Evolutionary conservation across 2,113 vertebrate species (phyloP).

Genomic region (Turdus rufiventris): DNA sequence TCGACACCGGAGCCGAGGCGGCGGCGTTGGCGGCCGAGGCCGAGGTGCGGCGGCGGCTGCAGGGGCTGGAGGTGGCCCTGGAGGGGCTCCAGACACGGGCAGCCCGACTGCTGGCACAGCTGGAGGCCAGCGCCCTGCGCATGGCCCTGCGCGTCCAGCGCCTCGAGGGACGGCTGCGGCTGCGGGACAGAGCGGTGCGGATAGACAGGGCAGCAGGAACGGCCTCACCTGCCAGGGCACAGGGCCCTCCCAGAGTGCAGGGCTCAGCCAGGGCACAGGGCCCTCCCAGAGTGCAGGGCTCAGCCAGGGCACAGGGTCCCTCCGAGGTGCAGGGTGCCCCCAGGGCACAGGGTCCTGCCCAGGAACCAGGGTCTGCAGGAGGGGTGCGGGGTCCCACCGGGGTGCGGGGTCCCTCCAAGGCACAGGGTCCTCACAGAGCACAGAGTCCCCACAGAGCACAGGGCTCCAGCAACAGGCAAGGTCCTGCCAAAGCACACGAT

Average conservation of each 20-base stretch:
- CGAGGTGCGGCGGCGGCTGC: constrained; percentile 64
- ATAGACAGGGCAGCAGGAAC: background rate
- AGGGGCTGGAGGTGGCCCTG: constrained; percentile 72
- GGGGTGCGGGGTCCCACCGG: background rate
- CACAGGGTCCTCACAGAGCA: too few relatives aligned
- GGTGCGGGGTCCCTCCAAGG: background rate
- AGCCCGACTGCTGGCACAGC: constrained; percentile 84
- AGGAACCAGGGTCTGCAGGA: background rate
- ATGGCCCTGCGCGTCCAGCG: constrained; percentile 69
- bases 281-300: fast-evolving
- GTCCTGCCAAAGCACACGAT: fast-evolving
- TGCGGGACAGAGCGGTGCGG: fast-evolving
- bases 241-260: fast-evolving
- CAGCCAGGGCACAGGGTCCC: background rate
- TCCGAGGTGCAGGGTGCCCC: too few relatives aligned
- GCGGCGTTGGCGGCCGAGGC: constrained; percentile 46
- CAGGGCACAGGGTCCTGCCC: background rate
- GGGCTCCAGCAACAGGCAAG: fast-evolving
- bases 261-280: fast-evolving
- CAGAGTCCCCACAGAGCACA: fast-evolving
- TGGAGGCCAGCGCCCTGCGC: constrained; percentile 76
- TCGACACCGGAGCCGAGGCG: constrained; percentile 68
- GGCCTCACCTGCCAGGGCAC: background rate
- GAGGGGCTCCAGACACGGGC: constrained; percentile 82
- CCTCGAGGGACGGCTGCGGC: background rate